Evolutionary conservation across 2,797 vertebrate species (phyloP), one percentile per base, ranked within the genome.

Genomic region (Caiman crocodilus): DNA sequence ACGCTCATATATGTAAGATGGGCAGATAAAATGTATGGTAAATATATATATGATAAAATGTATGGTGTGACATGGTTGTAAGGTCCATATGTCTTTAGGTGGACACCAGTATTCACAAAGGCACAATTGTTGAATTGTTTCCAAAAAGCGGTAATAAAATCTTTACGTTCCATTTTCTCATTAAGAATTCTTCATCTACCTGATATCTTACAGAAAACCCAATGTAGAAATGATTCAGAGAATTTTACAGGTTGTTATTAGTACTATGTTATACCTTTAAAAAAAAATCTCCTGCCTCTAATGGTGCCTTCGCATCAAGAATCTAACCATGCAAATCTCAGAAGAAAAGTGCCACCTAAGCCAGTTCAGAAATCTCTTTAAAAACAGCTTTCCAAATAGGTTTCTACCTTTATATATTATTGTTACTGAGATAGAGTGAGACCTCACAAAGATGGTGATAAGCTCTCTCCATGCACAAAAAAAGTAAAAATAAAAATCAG

Each of bases 121-220:
- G 75, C 76, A 80, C 42, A 67, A 26, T 18, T 87, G 30, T 64
- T 88, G 23, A 91, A 58, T 4, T 89, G 89, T 84, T 82, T 85
- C 87, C 74, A 90, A 92, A 63, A 63, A 69, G 9, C 69, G 14
- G 50, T 86, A 93, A 84, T 14, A 16, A 79, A 91, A 95, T 91
- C 80, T 56, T 79, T 61, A 58, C 30, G 50, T 12, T 42, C 18
- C 6, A 5, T 9, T 21, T 60, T 32, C 8, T 6, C 16, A 71
- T 65, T 0, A 1, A 14, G 21, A 64, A 26, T 8, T 6, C 6
- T 60, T 90, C 14, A 25, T 32, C 55, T 89, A 4, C 30, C 87
- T 82, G 63, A 3, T 85, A 64, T 4, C 84, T 87, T 83, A 82
- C 57, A 90, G 84, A 88, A 87, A 85, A 69, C 10, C 55, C n/a